Base-by-base conservation (phyloP, 2,888 invertebrate genomes). In the Mythimna ferrago region DNA sequence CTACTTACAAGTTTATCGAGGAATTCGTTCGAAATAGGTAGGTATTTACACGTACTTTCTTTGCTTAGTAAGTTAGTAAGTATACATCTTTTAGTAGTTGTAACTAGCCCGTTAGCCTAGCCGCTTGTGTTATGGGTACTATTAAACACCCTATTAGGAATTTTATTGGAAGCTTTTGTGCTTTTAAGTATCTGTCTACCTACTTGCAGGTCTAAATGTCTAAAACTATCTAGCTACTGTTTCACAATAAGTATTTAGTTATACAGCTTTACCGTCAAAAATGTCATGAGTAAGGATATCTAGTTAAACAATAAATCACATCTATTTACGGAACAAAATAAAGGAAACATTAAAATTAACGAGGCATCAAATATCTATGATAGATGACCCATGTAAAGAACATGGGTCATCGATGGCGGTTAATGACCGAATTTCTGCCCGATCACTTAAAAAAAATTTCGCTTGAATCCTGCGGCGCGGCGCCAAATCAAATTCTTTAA, bases 281-380 rank as follows among this genome's bases (percentile, higher is more conserved):
- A 60, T 54, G 11, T 66, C 0, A 53, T 44, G 57, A 66, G 62
- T 62, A 6, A 14, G n/a, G 6, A 74, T 21, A 57, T 35, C 11
- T 10, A 51, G 10, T 14, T 44, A 6, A 6, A 48, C 32, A 53
- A 32, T n/a, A 48, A 48, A 63, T 26, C 19, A 44, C 5, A 60
- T 26, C 11, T 60, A 48, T 48, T 44, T 26, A 2, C 19, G 35
- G 26, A 77, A 65, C 78, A 69, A 78, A 77, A 38, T 21, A 64
- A 70, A 82, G 78, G 70, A 82, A 69, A 69, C 60, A 61, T 57
- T 76, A 67, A 32, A 82, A 53, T 65, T 53, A 66, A 63, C 56
- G 38, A 64, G 9, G 32, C 58, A 19, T 67, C 21, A 57, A 79
- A 66, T 44, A 38, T 32, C n/a, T n/a, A n/a, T n/a, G n/a, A n/a